phyloP scores from a whole-genome alignment of 2,797 vertebrate species.

The Rhynchotus rufescens region DNA sequence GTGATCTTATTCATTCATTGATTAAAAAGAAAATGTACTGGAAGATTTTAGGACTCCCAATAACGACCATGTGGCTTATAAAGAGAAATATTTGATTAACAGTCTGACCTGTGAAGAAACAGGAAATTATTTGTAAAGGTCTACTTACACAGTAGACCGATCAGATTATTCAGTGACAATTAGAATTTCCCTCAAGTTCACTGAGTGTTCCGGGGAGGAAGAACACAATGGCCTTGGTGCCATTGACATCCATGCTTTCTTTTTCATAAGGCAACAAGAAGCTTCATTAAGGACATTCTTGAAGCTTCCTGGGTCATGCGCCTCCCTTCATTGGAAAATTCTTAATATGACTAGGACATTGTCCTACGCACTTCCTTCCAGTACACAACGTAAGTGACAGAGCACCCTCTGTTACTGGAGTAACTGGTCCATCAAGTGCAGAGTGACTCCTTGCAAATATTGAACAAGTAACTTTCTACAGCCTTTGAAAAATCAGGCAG shows the following conservation, averaged over 20 bases:
- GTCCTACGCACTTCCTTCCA: neutral
- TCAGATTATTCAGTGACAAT: rapidly evolving
- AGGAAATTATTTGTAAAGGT: rapidly evolving
- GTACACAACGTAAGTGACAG: neutral
- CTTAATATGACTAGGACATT: neutral
- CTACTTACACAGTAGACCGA: neutral
- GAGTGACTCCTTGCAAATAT: neutral
- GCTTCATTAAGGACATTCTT: neutral
- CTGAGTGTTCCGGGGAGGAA: neutral
- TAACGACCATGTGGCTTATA: neutral
- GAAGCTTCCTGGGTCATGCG: neutral
- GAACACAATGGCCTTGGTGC: rapidly evolving
- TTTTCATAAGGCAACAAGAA: neutral
- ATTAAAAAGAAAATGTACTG: neutral
- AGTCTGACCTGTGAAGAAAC: neutral
- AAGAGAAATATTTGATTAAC: neutral
- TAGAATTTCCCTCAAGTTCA: neutral
- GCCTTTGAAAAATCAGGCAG: neutral
- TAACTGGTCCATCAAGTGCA: neutral
- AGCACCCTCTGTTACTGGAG: neutral
- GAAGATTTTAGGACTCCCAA: neutral
- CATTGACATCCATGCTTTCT: neutral
- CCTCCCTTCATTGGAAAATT: neutral
- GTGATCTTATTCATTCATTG: neutral
- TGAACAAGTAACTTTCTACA: neutral